A percentile compares a stretch with the other conserved stretches of the same genome.
Conservation (phyloP, 2,888 invertebrate species). For the Trachelus troglodyta region DNA sequence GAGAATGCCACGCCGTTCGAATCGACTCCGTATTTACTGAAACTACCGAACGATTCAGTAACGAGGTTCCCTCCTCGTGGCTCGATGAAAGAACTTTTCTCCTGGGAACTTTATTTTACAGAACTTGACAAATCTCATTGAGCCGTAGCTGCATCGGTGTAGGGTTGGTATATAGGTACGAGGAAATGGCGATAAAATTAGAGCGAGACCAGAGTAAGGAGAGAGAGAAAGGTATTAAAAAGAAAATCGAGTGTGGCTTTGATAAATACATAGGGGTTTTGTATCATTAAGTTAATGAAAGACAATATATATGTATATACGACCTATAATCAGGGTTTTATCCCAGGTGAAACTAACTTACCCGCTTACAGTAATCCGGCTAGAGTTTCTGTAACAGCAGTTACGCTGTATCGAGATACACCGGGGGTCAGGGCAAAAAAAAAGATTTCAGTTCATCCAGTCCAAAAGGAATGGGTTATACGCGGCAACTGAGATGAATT, state of each 20-base stretch:
- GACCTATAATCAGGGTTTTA: not conserved
- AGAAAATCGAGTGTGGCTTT: not conserved
- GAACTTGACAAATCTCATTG: not conserved
- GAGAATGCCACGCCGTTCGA: not conserved
- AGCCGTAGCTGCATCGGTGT: not conserved
- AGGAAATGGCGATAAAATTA: not conserved
- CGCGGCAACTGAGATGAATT: not conserved
- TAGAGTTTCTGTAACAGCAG: not conserved
- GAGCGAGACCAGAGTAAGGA: not conserved
- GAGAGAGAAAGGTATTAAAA: constrained; percentile 9
- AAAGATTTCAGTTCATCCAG: not conserved
- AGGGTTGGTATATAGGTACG: not conserved
- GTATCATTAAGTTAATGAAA: not conserved
- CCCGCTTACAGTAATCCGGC: not conserved
- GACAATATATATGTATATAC: not conserved
- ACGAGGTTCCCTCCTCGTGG: not conserved
- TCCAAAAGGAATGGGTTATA: not conserved
- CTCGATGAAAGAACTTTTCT: not conserved
- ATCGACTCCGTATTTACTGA: not conserved
- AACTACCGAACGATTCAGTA: not conserved
- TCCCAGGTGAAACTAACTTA: not conserved
- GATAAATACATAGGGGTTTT: not conserved
- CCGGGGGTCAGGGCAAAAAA: not conserved
- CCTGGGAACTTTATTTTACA: not conserved
- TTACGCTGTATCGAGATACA: not conserved